phyloP scores from a whole-genome alignment of 2,888 invertebrate genomes.

The Ferdinandea cuprea region DNA sequence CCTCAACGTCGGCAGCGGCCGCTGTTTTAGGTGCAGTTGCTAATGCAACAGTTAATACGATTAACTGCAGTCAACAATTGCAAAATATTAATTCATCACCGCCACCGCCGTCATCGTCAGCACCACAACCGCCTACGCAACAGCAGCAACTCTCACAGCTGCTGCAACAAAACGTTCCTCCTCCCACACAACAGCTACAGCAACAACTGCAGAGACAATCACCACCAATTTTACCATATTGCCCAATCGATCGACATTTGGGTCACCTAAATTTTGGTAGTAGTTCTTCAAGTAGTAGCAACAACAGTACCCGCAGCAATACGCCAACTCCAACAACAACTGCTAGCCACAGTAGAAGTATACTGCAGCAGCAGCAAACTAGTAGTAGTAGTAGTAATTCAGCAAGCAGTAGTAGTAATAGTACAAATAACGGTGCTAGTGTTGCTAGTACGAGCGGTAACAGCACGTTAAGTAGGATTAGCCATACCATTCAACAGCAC shows the following conservation, averaged over 20 bases:
- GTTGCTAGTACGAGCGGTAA: constrained; percentile 55
- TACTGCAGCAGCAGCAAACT: too few species aligned
- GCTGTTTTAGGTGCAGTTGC: constrained; percentile 79
- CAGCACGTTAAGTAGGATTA: constrained; percentile 66
- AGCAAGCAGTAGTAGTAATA: constrained; percentile 60
- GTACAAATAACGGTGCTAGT: constrained; percentile 42
- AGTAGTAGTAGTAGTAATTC: constrained; percentile 42
- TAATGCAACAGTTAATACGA: constrained; percentile 81
- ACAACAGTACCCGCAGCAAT: constrained; percentile 75
- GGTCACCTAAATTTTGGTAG: constrained; percentile 82
- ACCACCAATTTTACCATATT: constrained; percentile 73
- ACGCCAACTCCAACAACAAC: constrained; percentile 80
- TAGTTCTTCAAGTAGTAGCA: constrained; percentile 75
- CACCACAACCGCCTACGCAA: constrained; percentile 43
- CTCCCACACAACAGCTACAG: constrained; percentile 32
- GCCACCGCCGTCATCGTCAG: constrained; percentile 44
- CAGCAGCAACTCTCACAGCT: constrained; percentile 68
- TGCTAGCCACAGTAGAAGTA: constrained; percentile 77
- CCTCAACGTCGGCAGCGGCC: constrained; percentile 76
- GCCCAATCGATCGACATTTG: constrained; percentile 78
- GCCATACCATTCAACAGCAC: constrained; percentile 75
- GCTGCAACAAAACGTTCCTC: constrained; percentile 70
- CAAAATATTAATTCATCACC: constrained; percentile 59
- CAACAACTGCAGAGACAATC: constrained; percentile 67
- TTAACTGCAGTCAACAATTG: constrained; percentile 61